Base-by-base conservation (phyloP, 2,888 invertebrate genomes). In the Tholera decimalis region DNA sequence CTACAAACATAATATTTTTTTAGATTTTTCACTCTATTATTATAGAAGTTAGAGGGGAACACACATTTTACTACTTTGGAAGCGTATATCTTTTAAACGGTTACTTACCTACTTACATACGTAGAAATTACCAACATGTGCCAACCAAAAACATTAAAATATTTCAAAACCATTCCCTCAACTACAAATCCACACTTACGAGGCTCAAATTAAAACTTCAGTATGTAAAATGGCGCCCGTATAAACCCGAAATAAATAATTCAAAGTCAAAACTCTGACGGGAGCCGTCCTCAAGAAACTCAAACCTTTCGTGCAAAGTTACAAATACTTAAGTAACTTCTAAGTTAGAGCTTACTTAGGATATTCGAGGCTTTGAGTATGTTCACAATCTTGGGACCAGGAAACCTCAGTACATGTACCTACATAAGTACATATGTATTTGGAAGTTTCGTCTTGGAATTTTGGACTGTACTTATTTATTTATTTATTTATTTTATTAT, bases 221-320 rank as follows among this genome's bases (percentile, higher is more conserved):
- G 35, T 41, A 56, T 72, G 56, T 65, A 65, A 74, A 77, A 54
- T 57, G 56, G 22, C 4, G 9, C 73, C 73, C 66, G 73, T 66
- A 77, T 72, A 65, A 71, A 46, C 54, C 43, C 41, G 30, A 72
- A 66, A 78, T 78, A 78, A 76, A 76, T 76, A 59, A 76, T 73
- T 76, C 63, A 57, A 37, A 78, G 63, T 74, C 26, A 54, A 68
- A 76, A 78, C 79, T 76, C 78, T 56, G 63, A 61, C 74, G 50
- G 55, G 35, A 56, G 28, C 73, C 49, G 37, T 41, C 54, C 50
- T 15, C 24, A n/a, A 22, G 44, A 18, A 70, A 64, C 46, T 56
- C 56, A 54, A 59, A 61, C 63, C 78, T 73, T 71, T 50, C 56
- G n/a, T 54, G 56, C 49, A 55, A 63, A 68, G 63, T 73, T 78